Evolutionary conservation across 2,113 vertebrate species (phyloP).

Genomic region (Ramphastos sulfuratus): DNA sequence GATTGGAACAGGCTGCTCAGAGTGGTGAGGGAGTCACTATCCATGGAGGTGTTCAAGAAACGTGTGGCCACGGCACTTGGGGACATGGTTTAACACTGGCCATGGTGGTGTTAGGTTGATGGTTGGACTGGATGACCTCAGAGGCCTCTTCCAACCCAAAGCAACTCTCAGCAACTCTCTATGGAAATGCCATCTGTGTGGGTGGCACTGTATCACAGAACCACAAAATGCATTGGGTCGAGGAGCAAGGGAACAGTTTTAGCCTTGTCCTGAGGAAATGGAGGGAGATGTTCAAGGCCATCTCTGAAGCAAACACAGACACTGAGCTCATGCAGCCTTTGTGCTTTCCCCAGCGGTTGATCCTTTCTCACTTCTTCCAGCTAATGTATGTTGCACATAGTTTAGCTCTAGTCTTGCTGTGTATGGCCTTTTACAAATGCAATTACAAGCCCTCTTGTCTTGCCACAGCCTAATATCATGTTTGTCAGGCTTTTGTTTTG

Average conservation of each 20-base stretch:
- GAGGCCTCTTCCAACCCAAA: too few species aligned
- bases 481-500: neutral
- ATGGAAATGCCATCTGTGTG: rapidly evolving
- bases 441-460: constrained; percentile 55
- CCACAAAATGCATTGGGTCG: too few species aligned
- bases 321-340: neutral
- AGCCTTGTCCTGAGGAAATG: too few species aligned
- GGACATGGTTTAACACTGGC: too few species aligned
- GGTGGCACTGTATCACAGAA: neutral
- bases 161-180: too few species aligned
- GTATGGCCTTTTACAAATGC: neutral
- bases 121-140: too few species aligned
- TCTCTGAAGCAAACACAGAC: neutral
- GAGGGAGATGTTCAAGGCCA: neutral
- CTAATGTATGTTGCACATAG: neutral
- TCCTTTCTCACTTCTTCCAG: neutral
- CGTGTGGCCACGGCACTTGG: too few species aligned
- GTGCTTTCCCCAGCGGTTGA: neutral
- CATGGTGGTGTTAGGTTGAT: too few species aligned
- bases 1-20: too few species aligned
- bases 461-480: neutral
- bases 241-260: neutral
- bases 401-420: constrained; percentile 31
- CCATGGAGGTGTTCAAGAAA: too few species aligned
- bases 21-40: too few species aligned